Base-by-base conservation (phyloP, 2,888 invertebrate species). In the Acanthococcus lagerstroemiae region DNA sequence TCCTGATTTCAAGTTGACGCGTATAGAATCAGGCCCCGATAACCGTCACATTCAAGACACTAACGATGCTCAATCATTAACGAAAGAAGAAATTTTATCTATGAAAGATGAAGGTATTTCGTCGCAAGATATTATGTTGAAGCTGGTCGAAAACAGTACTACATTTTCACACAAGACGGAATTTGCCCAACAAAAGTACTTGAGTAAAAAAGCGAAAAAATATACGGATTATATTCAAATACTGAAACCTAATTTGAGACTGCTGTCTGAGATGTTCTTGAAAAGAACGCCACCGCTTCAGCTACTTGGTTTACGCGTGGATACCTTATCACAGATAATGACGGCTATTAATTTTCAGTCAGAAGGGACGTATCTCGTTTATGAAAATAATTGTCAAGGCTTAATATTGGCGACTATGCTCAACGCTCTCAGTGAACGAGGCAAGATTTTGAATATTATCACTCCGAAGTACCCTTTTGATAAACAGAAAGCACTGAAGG, bases 131-230 rank as follows among this genome's bases (percentile, higher is more conserved):
- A 92, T 96, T 70, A 86, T 96, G 4, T 88, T 84, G 69, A 87
- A 88, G 65, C 80, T 97, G 15, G 88, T 96, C 57, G 88, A 87
- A 69, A 95, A 95, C 75, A 96, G 95, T 17, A 87, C 85, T 70
- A 93, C 95, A 0, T 97, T 96, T 76, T 82, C 83, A 44, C 81
- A 83, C 66, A 95, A 95, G 80, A 96, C 95, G 0, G 91, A 89
- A 73, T 96, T 86, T 76, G 88, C 90, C 0, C 90, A 96, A 76
- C 90, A 91, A 72, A 96, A 96, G 76, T 97, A 96, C 76, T 80
- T 96, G 50, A 88, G 87, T 72, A 96, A 96, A 75, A 99, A 99
- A 76, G 90, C 91, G 73, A 88, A 87, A 72, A 96, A 96, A 77
- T 96, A 95, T 77, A 88, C 85, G 74, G 89, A 89, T 73, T 88